Base-by-base conservation (phyloP, 2,797 vertebrate species). In the Pangasius sanitwongsei region DNA sequence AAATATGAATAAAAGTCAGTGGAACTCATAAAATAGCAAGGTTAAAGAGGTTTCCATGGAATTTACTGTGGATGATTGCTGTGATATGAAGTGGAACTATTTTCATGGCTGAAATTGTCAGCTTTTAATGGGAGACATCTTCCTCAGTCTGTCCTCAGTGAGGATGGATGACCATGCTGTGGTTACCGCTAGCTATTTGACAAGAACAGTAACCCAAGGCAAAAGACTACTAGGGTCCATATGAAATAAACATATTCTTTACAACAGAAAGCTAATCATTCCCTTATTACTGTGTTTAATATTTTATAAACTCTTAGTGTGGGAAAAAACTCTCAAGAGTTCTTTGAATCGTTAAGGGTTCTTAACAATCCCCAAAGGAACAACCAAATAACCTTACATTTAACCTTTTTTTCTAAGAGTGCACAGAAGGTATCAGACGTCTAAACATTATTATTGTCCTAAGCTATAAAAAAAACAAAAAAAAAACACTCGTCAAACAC, bases 81-180 rank as follows among this genome's bases (percentile, higher is more conserved):
- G 93, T 94, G 93, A 94, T 94, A 90, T 93, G 93, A 93, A 89
- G 55, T 93, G 92, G 92, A 93, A 92, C 92, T 93, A 91, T 94
- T 95, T 94, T 94, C 92, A 91, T 92, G 75, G 93, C 93, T 93
- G 91, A 94, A 92, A 90, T 91, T 92, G 93, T 95, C 95, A 93
- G 92, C 92, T 91, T 90, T 94, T 93, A 93, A 95, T 93, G 92
- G 92, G 89, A 89, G 88, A 89, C 48, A 48, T 89, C 70, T 77
- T 55, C 44, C n/a, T 70, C 78, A 44, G 83, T 88, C 88, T 86
- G 89, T 90, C 86, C 85, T 82, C 69, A 90, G 90, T 89, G 31
- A 61, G 65, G 83, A 61, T 44, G 57, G 83, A 88, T 88, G 83
- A 23, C 74, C 37, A 86, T 91, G 92, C 92, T 91, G 91, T 92